A percentile compares a stretch with the other conserved stretches of the same genome.
Evolutionary conservation across 2,888 invertebrate species (phyloP).

Genomic region (Rhamphomyia laevipes): DNA sequence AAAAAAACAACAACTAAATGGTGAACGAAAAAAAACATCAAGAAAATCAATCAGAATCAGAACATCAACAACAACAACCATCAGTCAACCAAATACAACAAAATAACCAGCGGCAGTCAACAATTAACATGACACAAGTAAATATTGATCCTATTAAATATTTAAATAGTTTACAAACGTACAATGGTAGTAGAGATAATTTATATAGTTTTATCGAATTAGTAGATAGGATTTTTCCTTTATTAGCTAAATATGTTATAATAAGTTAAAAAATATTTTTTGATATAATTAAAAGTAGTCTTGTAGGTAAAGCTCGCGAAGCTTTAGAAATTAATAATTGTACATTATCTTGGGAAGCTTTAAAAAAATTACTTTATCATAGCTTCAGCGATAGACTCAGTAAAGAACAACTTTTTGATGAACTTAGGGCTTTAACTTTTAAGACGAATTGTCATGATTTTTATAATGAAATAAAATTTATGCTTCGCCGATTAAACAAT

Average conservation of each 20-base stretch:
- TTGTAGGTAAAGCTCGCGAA: neutral
- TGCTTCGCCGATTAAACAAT: conserved; percentile 12
- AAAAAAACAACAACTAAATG: too few species aligned
- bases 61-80: too few species aligned
- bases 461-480: conserved; percentile 9
- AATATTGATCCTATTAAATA: neutral
- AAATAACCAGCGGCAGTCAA: too few species aligned
- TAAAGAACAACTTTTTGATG: conserved; percentile 2
- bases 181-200: neutral
- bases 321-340: neutral
- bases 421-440: conserved; percentile 5
- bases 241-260: neutral
- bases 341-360: too few species aligned
- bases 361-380: neutral
- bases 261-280: neutral
- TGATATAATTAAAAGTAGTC: conserved; percentile 2
- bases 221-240: conserved; percentile 1
- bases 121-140: too few species aligned
- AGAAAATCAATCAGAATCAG: too few species aligned
- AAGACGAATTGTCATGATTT: too few species aligned
- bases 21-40: too few species aligned
- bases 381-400: neutral
- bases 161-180: neutral
- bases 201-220: neutral
- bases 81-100: too few species aligned